These are phyloP conservation scores for Corythaeola cristata DNA, from an alignment of 2,113 vertebrate genomes.

Conservation along the genomic window DNA sequence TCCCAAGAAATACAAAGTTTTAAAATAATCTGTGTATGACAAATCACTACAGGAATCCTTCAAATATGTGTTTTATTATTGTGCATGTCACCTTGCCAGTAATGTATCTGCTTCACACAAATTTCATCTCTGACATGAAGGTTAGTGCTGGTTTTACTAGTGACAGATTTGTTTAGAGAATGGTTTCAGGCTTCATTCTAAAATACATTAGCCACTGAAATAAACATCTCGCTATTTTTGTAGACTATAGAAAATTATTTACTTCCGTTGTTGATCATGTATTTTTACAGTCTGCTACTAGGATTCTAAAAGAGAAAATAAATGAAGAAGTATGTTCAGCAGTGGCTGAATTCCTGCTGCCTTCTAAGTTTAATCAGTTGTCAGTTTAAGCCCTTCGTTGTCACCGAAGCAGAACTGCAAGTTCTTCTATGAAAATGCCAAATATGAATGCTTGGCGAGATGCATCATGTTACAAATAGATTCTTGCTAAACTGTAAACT, in stretches of 20 bases:
- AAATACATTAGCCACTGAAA: not conserved
- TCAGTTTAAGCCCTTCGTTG: not conserved
- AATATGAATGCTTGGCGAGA: not conserved
- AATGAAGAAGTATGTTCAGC: not conserved
- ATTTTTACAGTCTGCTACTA: not conserved
- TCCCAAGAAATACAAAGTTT: not conserved
- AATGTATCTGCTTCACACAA: accelerated
- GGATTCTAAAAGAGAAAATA: not conserved
- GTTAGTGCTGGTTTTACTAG: not conserved
- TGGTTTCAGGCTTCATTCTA: not conserved
- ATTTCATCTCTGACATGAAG: not conserved
- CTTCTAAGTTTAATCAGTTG: not conserved
- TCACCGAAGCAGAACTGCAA: not conserved
- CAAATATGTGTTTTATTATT: not conserved
- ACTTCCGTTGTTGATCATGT: not conserved
- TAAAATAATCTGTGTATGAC: not conserved
- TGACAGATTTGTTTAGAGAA: not conserved
- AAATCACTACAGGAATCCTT: not conserved
- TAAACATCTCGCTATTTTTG: not conserved
- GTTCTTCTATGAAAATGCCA: not conserved
- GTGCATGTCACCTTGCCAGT: not conserved
- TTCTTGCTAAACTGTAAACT: not conserved
- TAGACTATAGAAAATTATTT: accelerated
- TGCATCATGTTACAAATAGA: not conserved
- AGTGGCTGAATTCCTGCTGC: slow-evolving; percentile 11